phyloP scores from a whole-genome alignment of 37 sponge, comb jelly and placozoan species.

The Aplysina aerophoba region DNA sequence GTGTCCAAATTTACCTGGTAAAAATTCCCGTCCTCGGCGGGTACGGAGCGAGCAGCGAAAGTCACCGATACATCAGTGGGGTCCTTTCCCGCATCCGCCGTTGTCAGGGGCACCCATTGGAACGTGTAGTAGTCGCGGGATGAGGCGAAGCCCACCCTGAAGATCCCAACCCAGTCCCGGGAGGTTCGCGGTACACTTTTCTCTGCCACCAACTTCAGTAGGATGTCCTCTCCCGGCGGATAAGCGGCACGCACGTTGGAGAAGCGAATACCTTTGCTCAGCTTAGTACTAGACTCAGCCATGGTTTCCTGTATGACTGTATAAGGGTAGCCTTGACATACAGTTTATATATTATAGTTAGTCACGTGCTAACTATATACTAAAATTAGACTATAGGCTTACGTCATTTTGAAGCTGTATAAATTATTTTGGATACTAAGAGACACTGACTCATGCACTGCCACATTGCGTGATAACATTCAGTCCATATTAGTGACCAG shows the following conservation, averaged over 20 bases:
- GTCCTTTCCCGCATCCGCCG: background rate
- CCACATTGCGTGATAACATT: no score
- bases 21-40: constrained; percentile 68
- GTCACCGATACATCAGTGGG: constrained; percentile 36
- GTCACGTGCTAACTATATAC: no score
- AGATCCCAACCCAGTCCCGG: constrained; percentile 88
- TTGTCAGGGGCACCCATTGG: constrained; percentile 66
- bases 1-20: constrained; percentile 52
- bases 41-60: constrained; percentile 64
- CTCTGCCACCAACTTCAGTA: background rate
- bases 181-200: constrained; percentile 13
- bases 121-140: constrained; percentile 87
- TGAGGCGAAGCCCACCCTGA: constrained; percentile 81
- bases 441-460: no score
- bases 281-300: no score
- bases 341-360: no score
- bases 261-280: constrained; percentile 23
- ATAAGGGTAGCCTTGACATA: no score
- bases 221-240: constrained; percentile 45
- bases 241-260: constrained; percentile 35
- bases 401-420: no score
- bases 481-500: no score
- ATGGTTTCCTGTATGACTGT: no score
- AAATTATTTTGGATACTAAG: no score
- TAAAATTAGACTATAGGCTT: no score